Evolutionary conservation across 2,113 vertebrate species (phyloP).

Genomic region (Salvelinus fontinalis): DNA sequence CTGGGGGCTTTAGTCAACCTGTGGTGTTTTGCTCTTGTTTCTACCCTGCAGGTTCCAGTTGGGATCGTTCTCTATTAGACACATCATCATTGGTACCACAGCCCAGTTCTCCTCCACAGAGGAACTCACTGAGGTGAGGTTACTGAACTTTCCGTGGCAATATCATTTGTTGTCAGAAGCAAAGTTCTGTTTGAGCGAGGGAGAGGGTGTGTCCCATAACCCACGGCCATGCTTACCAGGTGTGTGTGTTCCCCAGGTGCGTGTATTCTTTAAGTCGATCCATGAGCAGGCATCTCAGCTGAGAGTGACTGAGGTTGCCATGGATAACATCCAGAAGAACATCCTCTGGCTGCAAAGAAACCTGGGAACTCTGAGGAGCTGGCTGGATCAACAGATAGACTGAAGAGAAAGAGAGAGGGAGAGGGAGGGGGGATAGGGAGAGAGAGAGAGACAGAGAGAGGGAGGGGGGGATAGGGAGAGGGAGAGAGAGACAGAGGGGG

Average conservation of each 20-base stretch:
- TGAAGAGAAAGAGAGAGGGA: slow-evolving; percentile 27
- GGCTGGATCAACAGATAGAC: slow-evolving; percentile 62
- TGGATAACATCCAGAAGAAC: slow-evolving; percentile 78
- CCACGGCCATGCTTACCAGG: background rate
- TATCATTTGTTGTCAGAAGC: no score
- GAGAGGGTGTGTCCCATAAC: no score
- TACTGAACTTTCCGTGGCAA: background rate
- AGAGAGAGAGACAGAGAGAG: no score
- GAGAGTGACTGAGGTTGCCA: slow-evolving; percentile 66
- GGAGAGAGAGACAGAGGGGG: no score
- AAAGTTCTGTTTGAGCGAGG: no score
- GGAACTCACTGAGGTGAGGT: slow-evolving; percentile 69
- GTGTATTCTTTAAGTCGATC: slow-evolving; percentile 75
- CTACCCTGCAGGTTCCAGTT: slow-evolving; percentile 71
- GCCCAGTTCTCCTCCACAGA: slow-evolving; percentile 72
- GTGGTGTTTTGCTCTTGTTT: slow-evolving; percentile 19
- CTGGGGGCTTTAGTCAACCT: no score
- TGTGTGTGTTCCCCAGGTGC: slow-evolving; percentile 62
- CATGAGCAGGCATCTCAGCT: slow-evolving; percentile 73
- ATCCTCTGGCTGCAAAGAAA: slow-evolving; percentile 76
- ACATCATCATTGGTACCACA: slow-evolving; percentile 71
- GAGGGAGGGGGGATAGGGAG: no score
- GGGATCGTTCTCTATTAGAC: slow-evolving; percentile 72
- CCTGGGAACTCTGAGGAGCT: slow-evolving; percentile 66
- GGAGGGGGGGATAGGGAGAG: no score